Evolutionary conservation across 2,888 invertebrate genomes (phyloP), one percentile per base, ranked within the genome.

Genomic region (Drosophila basisetae): DNA sequence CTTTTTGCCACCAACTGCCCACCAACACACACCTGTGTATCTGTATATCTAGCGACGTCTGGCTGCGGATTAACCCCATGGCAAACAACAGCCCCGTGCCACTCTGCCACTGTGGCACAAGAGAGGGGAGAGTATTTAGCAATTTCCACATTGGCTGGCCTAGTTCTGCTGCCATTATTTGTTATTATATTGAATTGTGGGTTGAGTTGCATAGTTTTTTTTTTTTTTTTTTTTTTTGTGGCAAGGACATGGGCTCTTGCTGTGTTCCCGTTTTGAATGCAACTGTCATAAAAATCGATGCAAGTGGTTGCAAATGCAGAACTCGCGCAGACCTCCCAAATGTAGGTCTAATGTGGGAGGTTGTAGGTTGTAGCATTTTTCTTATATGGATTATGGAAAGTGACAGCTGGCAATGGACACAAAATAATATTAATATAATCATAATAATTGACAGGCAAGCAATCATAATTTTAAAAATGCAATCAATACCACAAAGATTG

Each of bases 111-210:
- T 52, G 41, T 41, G 62, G 62, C 39, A 62, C 76, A 67, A 68
- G 16, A 65, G 64, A 68, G 72, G 56, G 56, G 28, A 39, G 16
- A 49, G 53, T 59, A 68, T 74, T 75, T 70, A 53, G 61, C 62
- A 68, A 69, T 82, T 73, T 73, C 68, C 75, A 75, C 70, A 73
- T 78, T 61, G 54, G 66, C 43, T 86, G 86, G 74, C 86, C 90
- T 76, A 86, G 80, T 89, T 86, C 65, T 74, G 61, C 18, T 49
- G 56, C 73, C 73, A 80, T 79, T 83, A 89, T 83, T 83, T 78
- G 66, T 76, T 88, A 85, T 88, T 77, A 78, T 68, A 78, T 72
- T 50, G 64, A 77, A 72, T 56, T 55, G 61, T 67, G 52, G 62
- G 56, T 35, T 31, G 53, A 13, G 31, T 22, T 62, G 49, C 61